Conservation (phyloP, 1,140 invertebrate species). For the Zaprionus camerounensis region DNA sequence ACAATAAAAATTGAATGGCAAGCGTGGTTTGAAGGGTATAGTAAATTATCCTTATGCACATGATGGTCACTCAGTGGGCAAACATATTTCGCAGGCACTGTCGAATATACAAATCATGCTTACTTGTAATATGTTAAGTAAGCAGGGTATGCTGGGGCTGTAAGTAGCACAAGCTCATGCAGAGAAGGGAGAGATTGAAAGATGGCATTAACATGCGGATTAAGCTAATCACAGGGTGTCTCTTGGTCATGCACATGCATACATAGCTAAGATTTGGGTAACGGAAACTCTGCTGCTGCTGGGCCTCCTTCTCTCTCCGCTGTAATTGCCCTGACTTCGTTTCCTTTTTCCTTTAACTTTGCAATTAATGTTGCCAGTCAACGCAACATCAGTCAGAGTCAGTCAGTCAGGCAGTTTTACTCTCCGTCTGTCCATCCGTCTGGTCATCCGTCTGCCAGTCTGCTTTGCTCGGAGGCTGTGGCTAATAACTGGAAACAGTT, state of each 20-base stretch:
- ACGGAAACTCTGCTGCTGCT: neutral
- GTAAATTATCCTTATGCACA: no score
- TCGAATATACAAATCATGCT: no score
- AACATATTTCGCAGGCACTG: no score
- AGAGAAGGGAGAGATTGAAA: neutral
- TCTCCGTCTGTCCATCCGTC: neutral
- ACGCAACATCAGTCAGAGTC: slow-evolving; percentile 3
- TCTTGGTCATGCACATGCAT: neutral
- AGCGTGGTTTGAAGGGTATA: no score
- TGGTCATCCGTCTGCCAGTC: slow-evolving; percentile 8
- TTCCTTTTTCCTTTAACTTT: slow-evolving; percentile 49
- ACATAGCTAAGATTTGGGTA: neutral
- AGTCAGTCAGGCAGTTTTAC: neutral
- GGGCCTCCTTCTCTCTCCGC: neutral
- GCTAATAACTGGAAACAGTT: slow-evolving; percentile 48
- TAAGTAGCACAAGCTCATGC: no score
- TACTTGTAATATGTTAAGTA: no score
- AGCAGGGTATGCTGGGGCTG: neutral
- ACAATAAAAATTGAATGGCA: no score
- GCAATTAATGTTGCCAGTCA: slow-evolving; percentile 41
- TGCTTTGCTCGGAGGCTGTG: slow-evolving; percentile 12
- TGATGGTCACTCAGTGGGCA: no score
- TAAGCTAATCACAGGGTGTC: neutral
- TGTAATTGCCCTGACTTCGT: slow-evolving; percentile 40
- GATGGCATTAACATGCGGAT: neutral